A percentile compares a stretch with the other conserved stretches of the same genome.
phyloP scores from a whole-genome alignment of 2,113 vertebrate species.

The Pontoporia blainvillei region DNA sequence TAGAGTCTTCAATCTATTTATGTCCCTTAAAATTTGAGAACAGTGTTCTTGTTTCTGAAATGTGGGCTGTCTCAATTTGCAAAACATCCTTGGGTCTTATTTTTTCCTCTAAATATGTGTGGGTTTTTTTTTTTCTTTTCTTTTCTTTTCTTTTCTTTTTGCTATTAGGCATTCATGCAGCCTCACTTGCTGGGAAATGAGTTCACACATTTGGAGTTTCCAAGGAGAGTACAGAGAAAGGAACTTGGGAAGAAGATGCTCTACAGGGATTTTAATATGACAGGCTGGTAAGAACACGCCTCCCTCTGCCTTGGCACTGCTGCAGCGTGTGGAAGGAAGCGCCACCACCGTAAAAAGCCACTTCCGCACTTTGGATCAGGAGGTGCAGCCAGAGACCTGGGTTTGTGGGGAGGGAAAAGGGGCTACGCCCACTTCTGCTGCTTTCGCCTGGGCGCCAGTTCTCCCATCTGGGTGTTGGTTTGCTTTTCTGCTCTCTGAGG shows the following conservation, averaged over 20 bases:
- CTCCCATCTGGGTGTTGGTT: not conserved
- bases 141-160: not conserved
- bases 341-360: not conserved
- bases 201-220: constrained; percentile 99
- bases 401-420: not conserved
- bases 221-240: constrained; percentile 95
- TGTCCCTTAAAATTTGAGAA: not conserved
- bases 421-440: rapidly evolving
- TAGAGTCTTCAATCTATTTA: constrained; percentile 1
- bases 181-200: constrained; percentile 97
- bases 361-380: not conserved
- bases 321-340: not conserved
- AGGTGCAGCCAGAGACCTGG: not conserved
- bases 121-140: not conserved
- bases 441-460: not conserved
- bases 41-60: constrained; percentile 29
- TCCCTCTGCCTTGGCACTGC: not conserved
- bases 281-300: constrained; percentile 89
- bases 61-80: constrained; percentile 24
- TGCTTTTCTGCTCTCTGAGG: not conserved
- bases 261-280: constrained; percentile 98
- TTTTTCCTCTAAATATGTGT: constrained; percentile 46
- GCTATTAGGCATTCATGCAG: constrained; percentile 94
- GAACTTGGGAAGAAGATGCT: constrained; percentile 98
- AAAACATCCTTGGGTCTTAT: not conserved